Evolutionary conservation across 2,797 vertebrate species (phyloP).

Genomic region (Sebastes trivittatus): DNA sequence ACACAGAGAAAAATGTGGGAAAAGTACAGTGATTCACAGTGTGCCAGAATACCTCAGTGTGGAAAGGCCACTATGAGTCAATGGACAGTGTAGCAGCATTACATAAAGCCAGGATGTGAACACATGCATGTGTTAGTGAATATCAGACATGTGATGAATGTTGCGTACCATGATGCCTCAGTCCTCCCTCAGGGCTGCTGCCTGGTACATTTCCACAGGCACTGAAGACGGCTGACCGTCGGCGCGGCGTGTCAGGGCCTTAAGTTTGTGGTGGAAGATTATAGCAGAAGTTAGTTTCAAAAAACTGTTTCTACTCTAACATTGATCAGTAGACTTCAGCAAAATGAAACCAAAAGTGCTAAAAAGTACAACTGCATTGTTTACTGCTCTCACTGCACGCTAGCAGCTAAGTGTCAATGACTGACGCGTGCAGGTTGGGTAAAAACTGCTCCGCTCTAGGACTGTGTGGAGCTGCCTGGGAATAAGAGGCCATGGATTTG

Average conservation of each 20-base stretch:
- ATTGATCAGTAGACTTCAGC: not conserved
- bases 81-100: not conserved
- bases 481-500: conserved; percentile 56
- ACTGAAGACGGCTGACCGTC: too few relatives aligned
- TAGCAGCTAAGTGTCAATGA: not conserved
- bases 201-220: conserved; percentile 2
- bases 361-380: not conserved
- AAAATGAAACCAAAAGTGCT: not conserved
- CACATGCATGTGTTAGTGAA: not conserved
- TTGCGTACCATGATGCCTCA: not conserved
- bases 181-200: not conserved
- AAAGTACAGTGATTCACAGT: conserved; percentile 34
- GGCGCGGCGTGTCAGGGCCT: too few relatives aligned
- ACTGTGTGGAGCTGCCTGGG: conserved; percentile 14
- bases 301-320: not conserved
- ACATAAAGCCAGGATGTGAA: not conserved
- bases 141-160: conserved; percentile 14
- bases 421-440: not conserved
- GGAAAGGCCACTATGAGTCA: conserved; percentile 42
- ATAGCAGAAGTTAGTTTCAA: not conserved
- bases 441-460: not conserved
- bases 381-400: not conserved
- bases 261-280: accelerated
- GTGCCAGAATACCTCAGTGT: not conserved
- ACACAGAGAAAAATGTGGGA: not conserved